Conservation (phyloP, 1,140 invertebrate genomes). For the Asobara japonica region DNA sequence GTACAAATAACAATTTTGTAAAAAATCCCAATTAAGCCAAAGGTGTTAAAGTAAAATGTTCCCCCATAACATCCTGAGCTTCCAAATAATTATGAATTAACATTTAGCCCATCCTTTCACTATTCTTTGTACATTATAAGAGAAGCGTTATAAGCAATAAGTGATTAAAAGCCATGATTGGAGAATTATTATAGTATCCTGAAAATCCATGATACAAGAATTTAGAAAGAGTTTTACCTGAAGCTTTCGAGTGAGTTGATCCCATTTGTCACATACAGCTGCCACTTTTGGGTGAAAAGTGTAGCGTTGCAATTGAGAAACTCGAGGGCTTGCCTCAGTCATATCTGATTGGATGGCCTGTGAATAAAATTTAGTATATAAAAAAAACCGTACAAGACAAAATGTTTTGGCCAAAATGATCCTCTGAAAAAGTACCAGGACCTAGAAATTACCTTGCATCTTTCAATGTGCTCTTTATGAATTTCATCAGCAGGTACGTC, state of each 20-base stretch:
- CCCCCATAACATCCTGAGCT: too few relatives aligned
- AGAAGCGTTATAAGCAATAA: conserved; percentile 50
- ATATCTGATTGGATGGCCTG: conserved; percentile 62
- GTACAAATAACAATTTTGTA: too few relatives aligned
- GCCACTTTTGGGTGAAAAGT: conserved; percentile 60
- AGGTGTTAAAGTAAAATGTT: too few relatives aligned
- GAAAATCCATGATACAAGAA: not conserved
- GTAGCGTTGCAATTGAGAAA: conserved; percentile 58
- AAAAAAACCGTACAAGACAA: too few relatives aligned
- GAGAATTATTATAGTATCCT: conserved; percentile 33
- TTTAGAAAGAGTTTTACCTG: conserved; percentile 49
- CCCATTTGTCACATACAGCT: conserved; percentile 60
- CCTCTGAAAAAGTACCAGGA: too few relatives aligned
- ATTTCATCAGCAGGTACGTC: conserved; percentile 55
- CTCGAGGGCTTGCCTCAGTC: conserved; percentile 59
- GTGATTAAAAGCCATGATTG: conserved; percentile 50
- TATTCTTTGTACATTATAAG: too few relatives aligned
- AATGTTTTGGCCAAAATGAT: too few relatives aligned
- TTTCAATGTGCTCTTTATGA: conserved; percentile 64
- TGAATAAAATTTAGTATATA: conserved; percentile 32
- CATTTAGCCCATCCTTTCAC: too few relatives aligned
- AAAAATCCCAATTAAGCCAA: too few relatives aligned
- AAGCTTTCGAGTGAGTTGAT: conserved; percentile 57
- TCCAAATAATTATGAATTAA: too few relatives aligned
- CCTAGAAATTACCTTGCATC: conserved; percentile 58